Evolutionary conservation across 2,797 vertebrate genomes (phyloP).

Genomic region (Sebastes flavidus): DNA sequence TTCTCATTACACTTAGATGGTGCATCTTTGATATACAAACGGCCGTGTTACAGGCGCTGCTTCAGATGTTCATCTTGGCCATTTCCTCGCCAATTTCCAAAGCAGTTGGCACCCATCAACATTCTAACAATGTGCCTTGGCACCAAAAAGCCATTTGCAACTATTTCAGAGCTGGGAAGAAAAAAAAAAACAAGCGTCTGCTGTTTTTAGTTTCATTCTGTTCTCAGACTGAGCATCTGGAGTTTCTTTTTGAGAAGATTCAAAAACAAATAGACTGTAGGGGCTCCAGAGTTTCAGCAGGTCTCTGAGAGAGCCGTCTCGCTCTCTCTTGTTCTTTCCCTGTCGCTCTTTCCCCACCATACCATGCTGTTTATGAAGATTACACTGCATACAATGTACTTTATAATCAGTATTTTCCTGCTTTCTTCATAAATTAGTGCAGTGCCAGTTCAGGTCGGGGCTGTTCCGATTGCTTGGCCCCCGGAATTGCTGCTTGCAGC

Average conservation of each 20-base stretch:
- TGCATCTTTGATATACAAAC: constrained; percentile 58
- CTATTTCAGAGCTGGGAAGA: constrained; percentile 58
- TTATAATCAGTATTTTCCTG: neutral
- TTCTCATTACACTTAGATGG: constrained; percentile 56
- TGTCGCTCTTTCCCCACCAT: neutral
- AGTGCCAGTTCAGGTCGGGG: neutral
- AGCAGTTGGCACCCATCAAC: constrained; percentile 76
- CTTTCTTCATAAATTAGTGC: neutral
- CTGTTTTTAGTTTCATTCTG: constrained; percentile 71
- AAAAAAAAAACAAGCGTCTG: constrained; percentile 61
- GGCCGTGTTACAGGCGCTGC: constrained; percentile 47
- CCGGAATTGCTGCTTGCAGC: too few relatives aligned
- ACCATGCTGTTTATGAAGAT: constrained; percentile 5
- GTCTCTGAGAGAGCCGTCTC: constrained; percentile 35
- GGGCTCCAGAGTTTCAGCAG: constrained; percentile 50
- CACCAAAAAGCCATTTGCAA: constrained; percentile 74
- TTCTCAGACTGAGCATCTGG: constrained; percentile 76
- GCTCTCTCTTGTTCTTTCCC: neutral
- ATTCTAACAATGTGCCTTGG: constrained; percentile 79
- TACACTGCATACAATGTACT: neutral
- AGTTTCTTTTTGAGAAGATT: constrained; percentile 67
- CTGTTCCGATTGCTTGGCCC: too few relatives aligned
- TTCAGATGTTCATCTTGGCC: constrained; percentile 73
- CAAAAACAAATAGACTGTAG: constrained; percentile 73
- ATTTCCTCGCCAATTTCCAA: constrained; percentile 70